Percentiles rank a stretch among this genome's conserved stretches.
phyloP scores from a whole-genome alignment of 1,140 invertebrate species.

The Euwallacea fornicatus region DNA sequence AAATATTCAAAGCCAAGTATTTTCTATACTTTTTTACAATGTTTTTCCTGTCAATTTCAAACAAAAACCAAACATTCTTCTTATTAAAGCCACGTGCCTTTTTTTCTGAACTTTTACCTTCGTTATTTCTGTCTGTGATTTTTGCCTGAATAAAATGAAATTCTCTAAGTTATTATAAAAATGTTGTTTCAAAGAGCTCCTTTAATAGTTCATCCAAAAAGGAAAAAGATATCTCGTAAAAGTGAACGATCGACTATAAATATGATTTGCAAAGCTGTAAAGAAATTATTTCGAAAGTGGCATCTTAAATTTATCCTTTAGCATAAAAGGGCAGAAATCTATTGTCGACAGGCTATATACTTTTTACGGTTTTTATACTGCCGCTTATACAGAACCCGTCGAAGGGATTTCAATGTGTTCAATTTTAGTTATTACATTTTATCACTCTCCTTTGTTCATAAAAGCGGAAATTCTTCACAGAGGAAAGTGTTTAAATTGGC shows the following conservation, averaged over 20 bases:
- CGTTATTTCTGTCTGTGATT: too few relatives aligned
- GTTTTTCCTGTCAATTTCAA: too few relatives aligned
- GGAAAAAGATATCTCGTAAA: too few relatives aligned
- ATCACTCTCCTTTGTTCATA: not conserved
- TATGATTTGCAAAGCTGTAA: slow-evolving; percentile 10
- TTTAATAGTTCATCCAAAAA: too few relatives aligned
- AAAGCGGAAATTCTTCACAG: not conserved
- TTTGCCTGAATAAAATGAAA: too few relatives aligned
- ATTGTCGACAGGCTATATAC: slow-evolving; percentile 11
- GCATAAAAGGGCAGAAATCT: slow-evolving; percentile 11
- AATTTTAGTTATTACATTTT: slow-evolving; percentile 9
- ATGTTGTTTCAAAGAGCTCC: too few relatives aligned
- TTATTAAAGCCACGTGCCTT: too few relatives aligned
- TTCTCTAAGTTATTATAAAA: too few relatives aligned
- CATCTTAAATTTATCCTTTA: slow-evolving; percentile 6
- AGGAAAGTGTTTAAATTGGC: not conserved
- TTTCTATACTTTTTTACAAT: too few relatives aligned
- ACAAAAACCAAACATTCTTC: too few relatives aligned
- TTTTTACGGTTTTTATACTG: slow-evolving; percentile 12
- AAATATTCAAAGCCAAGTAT: too few relatives aligned
- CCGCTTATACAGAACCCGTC: slow-evolving; percentile 7
- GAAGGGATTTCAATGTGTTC: slow-evolving; percentile 15
- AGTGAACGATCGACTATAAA: slow-evolving; percentile 1
- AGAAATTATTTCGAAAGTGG: slow-evolving; percentile 10
- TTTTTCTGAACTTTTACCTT: too few relatives aligned